These are phyloP conservation scores for Mus caroli DNA, from an alignment of 2,797 vertebrate species.

Conservation along the genomic window DNA sequence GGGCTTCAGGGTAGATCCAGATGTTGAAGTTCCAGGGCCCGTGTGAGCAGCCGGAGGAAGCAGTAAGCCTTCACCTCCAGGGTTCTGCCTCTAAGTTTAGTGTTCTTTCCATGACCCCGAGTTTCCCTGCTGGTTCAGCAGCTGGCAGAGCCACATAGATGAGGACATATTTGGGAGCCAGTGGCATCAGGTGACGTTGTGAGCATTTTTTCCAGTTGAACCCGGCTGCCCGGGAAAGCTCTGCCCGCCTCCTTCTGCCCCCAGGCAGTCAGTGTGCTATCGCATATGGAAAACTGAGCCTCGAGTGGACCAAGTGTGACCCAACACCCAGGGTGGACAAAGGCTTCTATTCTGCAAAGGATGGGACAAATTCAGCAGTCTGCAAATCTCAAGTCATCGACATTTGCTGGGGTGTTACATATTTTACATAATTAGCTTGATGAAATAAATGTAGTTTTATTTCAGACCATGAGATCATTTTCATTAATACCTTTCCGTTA, in stretches of 20 bases:
- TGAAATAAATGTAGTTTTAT: constrained; percentile 21
- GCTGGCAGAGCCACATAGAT: constrained; percentile 50
- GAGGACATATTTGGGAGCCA: constrained; percentile 7
- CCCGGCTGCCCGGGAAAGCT: constrained; percentile 67
- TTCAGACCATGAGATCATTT: constrained; percentile 22
- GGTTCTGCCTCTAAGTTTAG: constrained; percentile 8
- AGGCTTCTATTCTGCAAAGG: not conserved
- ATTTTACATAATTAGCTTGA: constrained; percentile 35
- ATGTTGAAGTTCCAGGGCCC: not conserved
- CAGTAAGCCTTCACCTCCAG: not conserved
- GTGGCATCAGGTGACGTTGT: constrained; percentile 79
- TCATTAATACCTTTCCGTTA: not conserved
- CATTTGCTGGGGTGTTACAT: constrained; percentile 9
- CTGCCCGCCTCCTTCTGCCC: constrained; percentile 29
- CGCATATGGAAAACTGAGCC: constrained; percentile 24
- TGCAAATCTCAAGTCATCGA: constrained; percentile 21
- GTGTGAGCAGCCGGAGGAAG: not conserved
- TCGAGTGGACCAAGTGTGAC: constrained; percentile 7
- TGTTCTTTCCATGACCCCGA: constrained; percentile 40
- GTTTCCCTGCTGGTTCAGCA: constrained; percentile 74
- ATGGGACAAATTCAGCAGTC: not conserved
- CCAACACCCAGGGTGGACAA: not conserved
- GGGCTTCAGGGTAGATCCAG: not conserved
- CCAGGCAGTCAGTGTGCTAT: not conserved
- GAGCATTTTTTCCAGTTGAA: constrained; percentile 79